Evolutionary conservation across 2,797 vertebrate species (phyloP).

Genomic region (Amniataba percoides): DNA sequence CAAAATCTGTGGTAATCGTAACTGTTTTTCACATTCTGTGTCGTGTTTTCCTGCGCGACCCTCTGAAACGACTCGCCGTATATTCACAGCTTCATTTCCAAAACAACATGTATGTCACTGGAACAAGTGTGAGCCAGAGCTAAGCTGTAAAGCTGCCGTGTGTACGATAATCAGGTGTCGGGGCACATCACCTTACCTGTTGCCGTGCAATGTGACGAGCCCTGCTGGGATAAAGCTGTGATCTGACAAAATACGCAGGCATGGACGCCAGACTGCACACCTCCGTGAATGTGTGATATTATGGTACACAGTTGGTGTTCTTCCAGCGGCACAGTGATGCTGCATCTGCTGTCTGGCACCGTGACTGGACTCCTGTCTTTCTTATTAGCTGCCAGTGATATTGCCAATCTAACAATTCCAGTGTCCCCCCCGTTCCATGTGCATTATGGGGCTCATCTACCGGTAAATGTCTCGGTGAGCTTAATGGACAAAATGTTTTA

Average conservation of each 20-base stretch:
- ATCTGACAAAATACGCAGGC: constrained; percentile 21
- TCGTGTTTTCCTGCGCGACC: not conserved
- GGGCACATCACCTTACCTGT: constrained; percentile 21
- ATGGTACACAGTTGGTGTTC: constrained; percentile 44
- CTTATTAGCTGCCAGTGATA: constrained; percentile 34
- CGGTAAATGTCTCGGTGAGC: constrained; percentile 12
- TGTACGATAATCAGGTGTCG: constrained; percentile 12
- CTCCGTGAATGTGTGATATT: constrained; percentile 41
- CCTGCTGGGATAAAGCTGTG: constrained; percentile 37
- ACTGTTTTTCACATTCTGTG: not conserved
- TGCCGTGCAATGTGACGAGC: constrained; percentile 18
- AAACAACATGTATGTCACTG: not conserved
- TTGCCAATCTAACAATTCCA: constrained; percentile 34
- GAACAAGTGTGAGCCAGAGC: not conserved
- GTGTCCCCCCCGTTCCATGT: constrained; percentile 12
- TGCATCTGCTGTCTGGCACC: constrained; percentile 59
- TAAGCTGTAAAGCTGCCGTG: constrained; percentile 6
- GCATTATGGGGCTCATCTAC: constrained; percentile 23
- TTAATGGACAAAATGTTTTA: constrained; percentile 47
- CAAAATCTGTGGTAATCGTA: not conserved
- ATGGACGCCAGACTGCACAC: constrained; percentile 18
- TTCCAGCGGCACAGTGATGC: constrained; percentile 40
- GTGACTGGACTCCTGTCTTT: constrained; percentile 30
- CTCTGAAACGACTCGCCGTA: not conserved
- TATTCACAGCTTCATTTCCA: not conserved